Base-by-base conservation (phyloP, 2,888 invertebrate species). In the Itoplectis maculator region DNA sequence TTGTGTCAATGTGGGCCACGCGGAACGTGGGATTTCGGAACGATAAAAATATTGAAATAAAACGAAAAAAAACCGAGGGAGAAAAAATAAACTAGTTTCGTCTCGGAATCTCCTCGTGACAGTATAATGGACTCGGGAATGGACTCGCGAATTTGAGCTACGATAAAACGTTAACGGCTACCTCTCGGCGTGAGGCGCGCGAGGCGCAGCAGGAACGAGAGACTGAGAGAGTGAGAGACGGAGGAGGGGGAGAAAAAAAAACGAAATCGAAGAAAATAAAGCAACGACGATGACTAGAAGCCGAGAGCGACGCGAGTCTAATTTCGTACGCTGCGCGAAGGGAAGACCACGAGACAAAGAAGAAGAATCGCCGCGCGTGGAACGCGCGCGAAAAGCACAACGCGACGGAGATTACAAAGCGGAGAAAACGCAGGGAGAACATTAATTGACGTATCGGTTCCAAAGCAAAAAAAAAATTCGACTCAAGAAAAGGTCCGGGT, bases 221-320 rank as follows among this genome's bases (percentile, higher is more conserved):
- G 18, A 18, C 6, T n/a, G n/a, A 35, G 29, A 45, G n/a, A 45
- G 11, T 3, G 13, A 40, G 40, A 63, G 13, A 8, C 47, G 54
- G 8, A 7, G n/a, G 23, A 13, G 2, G 23, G 29, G 42, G 13
- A 6, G n/a, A 37, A 9, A 11, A 63, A 47, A 45, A 54, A 65
- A 23, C 61, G 47, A 59, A 35, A 49, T 68, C 29, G 56, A 49
- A 61, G 29, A 69, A 77, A 77, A 77, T 69, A 77, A 69, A 77
- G 77, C 51, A 76, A 81, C 72, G 66, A 66, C 70, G 81, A 72
- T 59, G 59, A 65, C 72, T 61, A 72, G 77, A 42, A 37, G 49
- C 20, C 29, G 76, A 54, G 68, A 59, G 68, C 37, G 72, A 72
- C n/a, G 45, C 70, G 70, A 72, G 72, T 81, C 72, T 77, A 81